phyloP scores from a whole-genome alignment of 2,888 invertebrate genomes.

The Lasioglossum oenotherae region DNA sequence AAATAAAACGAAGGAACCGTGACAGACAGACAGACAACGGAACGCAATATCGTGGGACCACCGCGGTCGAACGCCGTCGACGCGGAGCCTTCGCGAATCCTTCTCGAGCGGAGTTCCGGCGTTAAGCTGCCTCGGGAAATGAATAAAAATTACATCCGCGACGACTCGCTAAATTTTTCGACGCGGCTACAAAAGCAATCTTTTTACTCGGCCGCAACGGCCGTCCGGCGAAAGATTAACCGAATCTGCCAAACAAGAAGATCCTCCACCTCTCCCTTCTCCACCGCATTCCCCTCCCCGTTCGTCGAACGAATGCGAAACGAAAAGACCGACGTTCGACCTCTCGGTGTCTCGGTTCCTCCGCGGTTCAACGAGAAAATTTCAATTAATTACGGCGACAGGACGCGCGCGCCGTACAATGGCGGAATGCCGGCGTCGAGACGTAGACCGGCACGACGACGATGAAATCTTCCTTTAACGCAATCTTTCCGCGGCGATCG shows the following conservation, averaged over 20 bases:
- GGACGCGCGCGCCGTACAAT: neutral
- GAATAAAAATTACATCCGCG: slow-evolving; percentile 65
- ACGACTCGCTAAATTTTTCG: slow-evolving; percentile 43
- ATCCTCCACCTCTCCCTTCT: neutral
- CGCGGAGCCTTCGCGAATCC: slow-evolving; percentile 56
- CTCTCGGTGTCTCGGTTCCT: neutral
- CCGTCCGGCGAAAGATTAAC: slow-evolving; percentile 33
- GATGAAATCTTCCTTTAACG: slow-evolving; percentile 1
- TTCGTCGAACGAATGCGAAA: neutral
- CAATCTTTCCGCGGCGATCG: slow-evolving; percentile 23
- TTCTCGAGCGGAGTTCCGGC: slow-evolving; percentile 39
- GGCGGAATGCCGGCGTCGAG: neutral
- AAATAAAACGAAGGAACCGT: slow-evolving; percentile 23
- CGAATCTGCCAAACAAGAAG: slow-evolving; percentile 40
- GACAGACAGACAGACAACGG: neutral
- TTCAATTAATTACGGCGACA: slow-evolving; percentile 28
- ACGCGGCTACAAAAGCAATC: slow-evolving; percentile 37
- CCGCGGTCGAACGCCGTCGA: slow-evolving; percentile 19
- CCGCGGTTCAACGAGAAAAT: neutral
- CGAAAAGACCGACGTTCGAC: neutral
- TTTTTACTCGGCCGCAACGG: slow-evolving; percentile 14
- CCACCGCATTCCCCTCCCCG: neutral
- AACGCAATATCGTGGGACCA: slow-evolving; percentile 38
- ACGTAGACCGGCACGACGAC: neutral
- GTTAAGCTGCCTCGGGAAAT: slow-evolving; percentile 61